Base-by-base conservation (phyloP, 2,113 vertebrate species). In the Tenrec ecaudatus region DNA sequence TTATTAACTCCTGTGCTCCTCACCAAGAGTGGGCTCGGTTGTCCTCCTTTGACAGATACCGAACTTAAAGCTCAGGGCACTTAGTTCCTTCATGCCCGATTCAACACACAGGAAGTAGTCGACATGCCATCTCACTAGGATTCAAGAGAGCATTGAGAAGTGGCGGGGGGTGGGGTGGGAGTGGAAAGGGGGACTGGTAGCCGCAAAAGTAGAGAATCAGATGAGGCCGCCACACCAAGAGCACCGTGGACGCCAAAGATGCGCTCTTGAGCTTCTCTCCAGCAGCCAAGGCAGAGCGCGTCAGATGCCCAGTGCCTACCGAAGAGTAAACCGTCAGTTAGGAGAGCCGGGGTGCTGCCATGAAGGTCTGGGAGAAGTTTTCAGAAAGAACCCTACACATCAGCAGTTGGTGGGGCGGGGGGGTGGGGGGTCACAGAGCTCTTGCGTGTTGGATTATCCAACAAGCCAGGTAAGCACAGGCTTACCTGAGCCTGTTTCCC, bases 1-100 rank as follows among this genome's bases (percentile, higher is more conserved):
- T 92, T 90, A 73, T 86, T 78, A 92, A 93, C 92, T 92, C 92
- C 69, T 6, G 11, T 76, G 91, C 79, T 80, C 86, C 96, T 29
- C 27, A 3, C 16, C 17, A 73, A 0, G 47, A 80, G 47, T 66
- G 75, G 64, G 75, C 77, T 82, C n/a, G 71, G 3, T 20, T 33
- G 22, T 7, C 17, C 8, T 82, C 79, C 0, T 47, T 33, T 78
- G 22, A 33, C 20, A 87, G 84, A 77, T 3, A 31, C 16, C 17
- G 80, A 33, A 60, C 73, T 31, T 6, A 31, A 16, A 86, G 69
- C 64, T 19, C 58, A 33, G 94, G 57, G 73, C 31, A 12, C 62
- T 73, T 66, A 57, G 86, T 78, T 16, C 68, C 33, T 58, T 76
- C 31, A 1, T 4, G 1, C 6, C 20, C 43, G 40, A n/a, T 87